Evolutionary conservation across 2,888 invertebrate genomes (phyloP).

Genomic region (Amblyteles armatorius): DNA sequence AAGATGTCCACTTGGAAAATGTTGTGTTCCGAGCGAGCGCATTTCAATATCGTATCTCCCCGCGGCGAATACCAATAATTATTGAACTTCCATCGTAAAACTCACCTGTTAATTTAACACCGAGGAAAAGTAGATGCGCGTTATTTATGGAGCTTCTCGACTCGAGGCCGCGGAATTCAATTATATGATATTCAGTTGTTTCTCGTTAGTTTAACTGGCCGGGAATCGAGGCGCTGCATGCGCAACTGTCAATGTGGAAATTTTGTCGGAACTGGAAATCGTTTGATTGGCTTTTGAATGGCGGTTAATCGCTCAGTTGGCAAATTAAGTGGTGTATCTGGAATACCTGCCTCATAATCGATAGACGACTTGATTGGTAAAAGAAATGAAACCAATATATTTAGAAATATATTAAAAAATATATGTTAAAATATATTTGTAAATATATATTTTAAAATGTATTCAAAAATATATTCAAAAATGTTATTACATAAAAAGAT

Average conservation of each 20-base stretch:
- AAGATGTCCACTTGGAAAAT: conserved; percentile 41
- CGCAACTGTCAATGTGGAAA: neutral
- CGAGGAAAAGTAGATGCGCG: neutral
- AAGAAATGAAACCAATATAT: too few species aligned
- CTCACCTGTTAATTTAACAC: conserved; percentile 3
- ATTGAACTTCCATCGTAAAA: conserved; percentile 16
- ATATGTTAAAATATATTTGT: too few species aligned
- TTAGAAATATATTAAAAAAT: too few species aligned
- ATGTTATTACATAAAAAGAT: too few species aligned
- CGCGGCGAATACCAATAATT: conserved; percentile 25
- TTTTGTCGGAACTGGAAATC: neutral
- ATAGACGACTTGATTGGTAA: too few species aligned
- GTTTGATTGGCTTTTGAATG: neutral
- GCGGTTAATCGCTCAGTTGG: neutral
- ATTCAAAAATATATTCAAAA: too few species aligned
- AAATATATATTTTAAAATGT: too few species aligned
- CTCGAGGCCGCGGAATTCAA: conserved; percentile 52
- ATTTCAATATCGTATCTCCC: conserved; percentile 47
- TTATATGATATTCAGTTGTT: neutral
- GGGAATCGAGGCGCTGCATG: neutral
- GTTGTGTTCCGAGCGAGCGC: conserved; percentile 13
- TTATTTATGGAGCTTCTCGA: conserved; percentile 16
- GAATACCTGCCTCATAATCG: too few species aligned
- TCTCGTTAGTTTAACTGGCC: neutral
- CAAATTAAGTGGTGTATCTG: neutral